These are phyloP conservation scores for Euplagia quadripunctaria DNA, from an alignment of 2,888 invertebrate species.

Conservation along the genomic window DNA sequence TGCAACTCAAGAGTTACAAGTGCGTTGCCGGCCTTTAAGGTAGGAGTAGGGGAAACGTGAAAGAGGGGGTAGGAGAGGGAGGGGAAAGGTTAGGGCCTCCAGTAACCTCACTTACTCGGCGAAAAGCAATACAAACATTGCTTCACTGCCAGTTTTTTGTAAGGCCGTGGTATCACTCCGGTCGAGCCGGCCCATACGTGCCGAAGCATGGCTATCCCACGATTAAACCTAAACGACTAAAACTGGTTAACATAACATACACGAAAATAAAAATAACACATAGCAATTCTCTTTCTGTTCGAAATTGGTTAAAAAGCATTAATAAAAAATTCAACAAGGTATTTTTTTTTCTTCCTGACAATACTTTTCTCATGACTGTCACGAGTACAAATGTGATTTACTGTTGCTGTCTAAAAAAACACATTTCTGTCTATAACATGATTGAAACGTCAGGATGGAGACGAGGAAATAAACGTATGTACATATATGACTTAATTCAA, in stretches of 20 bases:
- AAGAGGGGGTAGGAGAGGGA: no score
- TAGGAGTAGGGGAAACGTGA: no score
- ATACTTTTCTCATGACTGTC: background rate
- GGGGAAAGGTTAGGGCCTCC: no score
- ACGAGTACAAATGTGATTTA: slow-evolving; percentile 12
- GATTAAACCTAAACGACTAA: no score
- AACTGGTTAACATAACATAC: background rate
- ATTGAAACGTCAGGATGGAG: slow-evolving; percentile 10
- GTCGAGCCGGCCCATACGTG: no score
- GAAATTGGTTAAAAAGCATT: background rate
- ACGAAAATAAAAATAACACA: background rate
- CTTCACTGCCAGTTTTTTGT: no score
- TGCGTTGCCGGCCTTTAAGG: no score
- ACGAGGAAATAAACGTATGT: slow-evolving; percentile 11
- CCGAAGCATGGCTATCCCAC: no score
- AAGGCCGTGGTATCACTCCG: no score
- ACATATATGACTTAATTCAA: slow-evolving; percentile 14
- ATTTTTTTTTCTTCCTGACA: slow-evolving; percentile 4
- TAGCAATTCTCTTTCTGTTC: background rate
- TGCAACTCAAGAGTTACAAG: no score
- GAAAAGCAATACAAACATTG: no score
- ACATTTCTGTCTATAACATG: slow-evolving; percentile 13
- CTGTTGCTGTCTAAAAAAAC: slow-evolving; percentile 1
- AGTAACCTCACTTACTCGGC: no score
- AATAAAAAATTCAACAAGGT: background rate